phyloP scores from a whole-genome alignment of 2,113 vertebrate species.

The Pardalotus punctatus region DNA sequence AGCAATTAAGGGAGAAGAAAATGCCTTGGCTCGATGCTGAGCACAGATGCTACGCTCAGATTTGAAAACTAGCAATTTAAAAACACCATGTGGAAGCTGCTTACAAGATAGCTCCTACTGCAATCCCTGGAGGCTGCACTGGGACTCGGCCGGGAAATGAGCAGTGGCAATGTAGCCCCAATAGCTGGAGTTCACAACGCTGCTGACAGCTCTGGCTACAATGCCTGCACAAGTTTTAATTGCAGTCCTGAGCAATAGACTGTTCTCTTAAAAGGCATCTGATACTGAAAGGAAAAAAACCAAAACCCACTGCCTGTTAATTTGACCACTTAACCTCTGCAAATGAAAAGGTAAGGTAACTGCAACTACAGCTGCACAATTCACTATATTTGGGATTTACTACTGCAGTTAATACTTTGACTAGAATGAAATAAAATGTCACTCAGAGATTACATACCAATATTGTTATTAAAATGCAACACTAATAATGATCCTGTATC shows the following conservation, averaged over 20 bases:
- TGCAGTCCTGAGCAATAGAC: not conserved
- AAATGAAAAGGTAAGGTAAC: not conserved
- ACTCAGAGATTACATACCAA: not conserved
- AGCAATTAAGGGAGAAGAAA: not conserved
- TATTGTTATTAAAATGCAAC: not conserved
- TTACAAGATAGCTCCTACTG: not conserved
- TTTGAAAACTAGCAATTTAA: not conserved
- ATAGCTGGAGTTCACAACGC: accelerated
- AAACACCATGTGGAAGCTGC: not conserved
- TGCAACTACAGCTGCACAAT: not conserved
- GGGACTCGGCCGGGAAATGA: not conserved
- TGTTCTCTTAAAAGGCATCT: not conserved
- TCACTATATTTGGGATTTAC: not conserved
- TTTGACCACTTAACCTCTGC: not conserved
- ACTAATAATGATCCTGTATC: not conserved
- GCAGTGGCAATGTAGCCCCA: not conserved
- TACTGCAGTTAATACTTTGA: not conserved
- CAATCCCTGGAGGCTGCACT: not conserved
- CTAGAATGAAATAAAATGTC: not conserved
- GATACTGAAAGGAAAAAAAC: not conserved
- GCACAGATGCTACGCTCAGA: not conserved
- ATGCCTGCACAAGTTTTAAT: not conserved
- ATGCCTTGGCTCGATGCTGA: not conserved
- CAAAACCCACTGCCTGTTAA: not conserved
- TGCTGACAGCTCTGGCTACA: not conserved